Evolutionary conservation across 2,797 vertebrate genomes (phyloP).

Genomic region (Tarsius wallacei): DNA sequence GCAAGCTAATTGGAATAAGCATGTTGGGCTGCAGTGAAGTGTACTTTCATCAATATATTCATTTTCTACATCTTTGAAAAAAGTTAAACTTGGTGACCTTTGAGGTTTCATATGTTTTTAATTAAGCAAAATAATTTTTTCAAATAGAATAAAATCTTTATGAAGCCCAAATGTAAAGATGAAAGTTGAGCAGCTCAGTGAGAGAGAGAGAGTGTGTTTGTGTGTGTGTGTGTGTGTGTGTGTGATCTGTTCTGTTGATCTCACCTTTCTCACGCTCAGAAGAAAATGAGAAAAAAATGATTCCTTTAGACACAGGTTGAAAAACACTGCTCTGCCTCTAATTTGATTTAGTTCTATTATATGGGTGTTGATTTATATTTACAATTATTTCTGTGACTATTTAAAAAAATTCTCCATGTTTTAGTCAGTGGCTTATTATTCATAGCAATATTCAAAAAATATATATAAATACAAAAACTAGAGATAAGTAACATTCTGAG

Average conservation of each 20-base stretch:
- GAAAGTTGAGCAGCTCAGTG: neutral
- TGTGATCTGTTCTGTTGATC: slow-evolving; percentile 1
- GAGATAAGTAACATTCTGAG: neutral
- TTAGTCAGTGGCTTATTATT: slow-evolving; percentile 24
- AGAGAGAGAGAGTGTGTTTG: too few relatives aligned
- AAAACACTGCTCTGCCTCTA: neutral
- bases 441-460: neutral
- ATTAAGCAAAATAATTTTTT: slow-evolving; percentile 34
- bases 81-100: slow-evolving; percentile 22
- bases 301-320: slow-evolving; percentile 39
- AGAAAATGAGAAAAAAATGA: slow-evolving; percentile 52
- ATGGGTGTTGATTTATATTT: neutral
- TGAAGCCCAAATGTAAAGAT: neutral
- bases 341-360: slow-evolving; percentile 5
- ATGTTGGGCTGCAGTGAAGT: neutral
- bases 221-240: neutral
- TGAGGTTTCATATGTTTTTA: slow-evolving; percentile 46
- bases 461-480: slow-evolving; percentile 35
- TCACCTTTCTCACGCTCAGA: neutral
- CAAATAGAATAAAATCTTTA: neutral
- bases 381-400: neutral
- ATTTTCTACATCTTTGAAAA: neutral
- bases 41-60: slow-evolving; percentile 3
- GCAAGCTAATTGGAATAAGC: neutral
- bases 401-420: slow-evolving; percentile 5